phyloP scores from a whole-genome alignment of 2,113 vertebrate genomes.

The Anarrhichthys ocellatus region DNA sequence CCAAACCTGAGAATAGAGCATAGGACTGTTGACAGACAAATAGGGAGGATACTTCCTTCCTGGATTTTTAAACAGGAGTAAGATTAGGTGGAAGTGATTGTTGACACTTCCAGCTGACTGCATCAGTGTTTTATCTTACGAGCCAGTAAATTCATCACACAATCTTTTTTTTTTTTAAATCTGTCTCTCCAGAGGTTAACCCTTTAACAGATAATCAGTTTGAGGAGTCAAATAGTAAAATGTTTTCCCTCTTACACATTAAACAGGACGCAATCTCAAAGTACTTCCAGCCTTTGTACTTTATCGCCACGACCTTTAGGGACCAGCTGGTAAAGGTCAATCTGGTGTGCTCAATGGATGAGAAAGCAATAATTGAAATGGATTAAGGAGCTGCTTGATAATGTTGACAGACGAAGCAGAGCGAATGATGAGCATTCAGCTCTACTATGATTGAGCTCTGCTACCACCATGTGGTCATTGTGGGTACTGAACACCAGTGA shows the following conservation, averaged over 20 bases:
- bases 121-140: neutral
- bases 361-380: conserved; percentile 35
- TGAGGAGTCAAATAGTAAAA: neutral
- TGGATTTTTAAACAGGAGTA: neutral
- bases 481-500: neutral
- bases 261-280: neutral
- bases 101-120: neutral
- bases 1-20: neutral
- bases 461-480: conserved; percentile 46
- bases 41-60: neutral
- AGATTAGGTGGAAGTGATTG: neutral
- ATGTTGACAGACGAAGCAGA: neutral
- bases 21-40: neutral
- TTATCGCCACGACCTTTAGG: conserved; percentile 44
- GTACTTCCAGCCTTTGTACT: conserved; percentile 20
- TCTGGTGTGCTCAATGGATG: conserved; percentile 40
- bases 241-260: neutral
- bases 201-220: conserved; percentile 42
- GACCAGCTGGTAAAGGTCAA: conserved; percentile 40
- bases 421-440: too few relatives aligned
- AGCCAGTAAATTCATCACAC: neutral
- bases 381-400: neutral
- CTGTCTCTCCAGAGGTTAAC: neutral
- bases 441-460: conserved; percentile 10
- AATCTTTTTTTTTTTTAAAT: neutral